Percentiles rank a stretch among this genome's conserved stretches.
These are phyloP conservation scores for Mimachlamys varia DNA, from an alignment of 2,888 invertebrate species.

Conservation along the genomic window DNA sequence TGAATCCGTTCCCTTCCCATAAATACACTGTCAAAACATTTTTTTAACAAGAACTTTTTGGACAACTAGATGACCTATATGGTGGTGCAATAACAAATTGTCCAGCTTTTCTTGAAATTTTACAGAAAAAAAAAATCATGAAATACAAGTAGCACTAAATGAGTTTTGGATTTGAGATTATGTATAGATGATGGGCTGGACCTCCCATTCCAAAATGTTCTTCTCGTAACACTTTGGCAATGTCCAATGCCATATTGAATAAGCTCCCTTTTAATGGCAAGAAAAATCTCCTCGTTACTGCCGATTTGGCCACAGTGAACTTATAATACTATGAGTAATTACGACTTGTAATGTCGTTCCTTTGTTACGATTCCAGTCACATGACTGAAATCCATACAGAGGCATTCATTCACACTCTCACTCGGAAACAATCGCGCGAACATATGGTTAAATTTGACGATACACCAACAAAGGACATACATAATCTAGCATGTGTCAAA, in stretches of 20 bases:
- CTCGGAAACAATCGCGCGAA: background rate
- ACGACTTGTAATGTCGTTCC: background rate
- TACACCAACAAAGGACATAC: background rate
- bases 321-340: conserved; percentile 18
- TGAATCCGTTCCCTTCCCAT: background rate
- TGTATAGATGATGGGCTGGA: background rate
- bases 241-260: background rate
- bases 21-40: background rate
- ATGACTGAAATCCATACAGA: background rate
- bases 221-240: background rate
- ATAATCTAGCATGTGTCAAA: background rate
- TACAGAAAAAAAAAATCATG: background rate
- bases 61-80: background rate
- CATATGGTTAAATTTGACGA: background rate
- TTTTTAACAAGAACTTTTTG: background rate
- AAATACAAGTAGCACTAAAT: conserved; percentile 24
- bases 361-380: background rate
- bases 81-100: background rate
- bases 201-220: background rate
- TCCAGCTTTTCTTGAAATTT: background rate
- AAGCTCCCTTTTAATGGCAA: conserved; percentile 18
- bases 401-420: background rate
- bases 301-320: conserved; percentile 28
- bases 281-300: conserved; percentile 29
- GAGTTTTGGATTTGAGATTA: background rate